Conservation (phyloP, 2,113 vertebrate species). For the Lucifuga dentata region DNA sequence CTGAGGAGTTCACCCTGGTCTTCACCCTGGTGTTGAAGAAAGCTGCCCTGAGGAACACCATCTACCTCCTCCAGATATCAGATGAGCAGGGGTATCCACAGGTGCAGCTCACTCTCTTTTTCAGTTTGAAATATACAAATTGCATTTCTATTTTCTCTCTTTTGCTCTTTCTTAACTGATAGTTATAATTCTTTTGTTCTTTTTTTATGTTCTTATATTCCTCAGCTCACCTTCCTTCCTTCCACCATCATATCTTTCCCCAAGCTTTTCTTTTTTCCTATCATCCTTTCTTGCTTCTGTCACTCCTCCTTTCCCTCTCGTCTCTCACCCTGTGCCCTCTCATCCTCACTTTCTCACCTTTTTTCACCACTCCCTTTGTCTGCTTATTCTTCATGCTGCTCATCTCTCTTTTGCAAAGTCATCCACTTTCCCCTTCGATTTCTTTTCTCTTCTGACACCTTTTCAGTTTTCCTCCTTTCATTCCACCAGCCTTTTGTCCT, state of each 20-base stretch:
- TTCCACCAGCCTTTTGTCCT: slow-evolving; percentile 53
- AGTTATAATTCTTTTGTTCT: too few relatives aligned
- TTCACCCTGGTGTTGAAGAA: slow-evolving; percentile 93
- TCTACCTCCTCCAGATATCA: slow-evolving; percentile 94
- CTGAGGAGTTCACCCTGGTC: slow-evolving; percentile 89
- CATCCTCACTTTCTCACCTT: slow-evolving; percentile 34
- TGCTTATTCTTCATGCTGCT: slow-evolving; percentile 18
- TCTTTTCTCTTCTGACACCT: slow-evolving; percentile 56
- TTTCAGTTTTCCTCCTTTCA: slow-evolving; percentile 59
- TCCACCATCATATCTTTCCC: neutral
- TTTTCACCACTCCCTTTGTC: slow-evolving; percentile 44
- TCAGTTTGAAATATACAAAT: neutral
- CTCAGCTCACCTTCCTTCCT: slow-evolving; percentile 3
- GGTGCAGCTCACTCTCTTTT: slow-evolving; percentile 75
- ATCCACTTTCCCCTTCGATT: slow-evolving; percentile 62
- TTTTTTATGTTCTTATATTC: too few relatives aligned
- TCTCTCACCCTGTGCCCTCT: neutral
- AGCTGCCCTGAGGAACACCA: slow-evolving; percentile 86
- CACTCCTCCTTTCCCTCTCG: neutral
- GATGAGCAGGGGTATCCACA: slow-evolving; percentile 92
- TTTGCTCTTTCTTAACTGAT: too few relatives aligned
- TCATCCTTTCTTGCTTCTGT: neutral
- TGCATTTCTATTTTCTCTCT: too few relatives aligned
- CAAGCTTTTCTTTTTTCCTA: neutral
- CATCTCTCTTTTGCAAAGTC: slow-evolving; percentile 56